phyloP scores from a whole-genome alignment of 1,140 invertebrate species.

The Solen grandis region DNA sequence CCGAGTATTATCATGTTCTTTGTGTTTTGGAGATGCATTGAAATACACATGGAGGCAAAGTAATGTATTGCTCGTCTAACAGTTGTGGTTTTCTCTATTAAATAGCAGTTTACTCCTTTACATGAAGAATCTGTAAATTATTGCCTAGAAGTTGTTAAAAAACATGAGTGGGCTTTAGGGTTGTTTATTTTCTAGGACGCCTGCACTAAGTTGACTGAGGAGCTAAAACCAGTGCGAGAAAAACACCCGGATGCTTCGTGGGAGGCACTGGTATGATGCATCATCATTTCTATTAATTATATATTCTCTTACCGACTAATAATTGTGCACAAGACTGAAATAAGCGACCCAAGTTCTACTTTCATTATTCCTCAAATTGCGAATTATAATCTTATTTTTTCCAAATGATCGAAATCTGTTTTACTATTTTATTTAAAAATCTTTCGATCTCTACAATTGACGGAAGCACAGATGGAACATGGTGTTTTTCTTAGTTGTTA shows the following conservation, averaged over 20 bases:
- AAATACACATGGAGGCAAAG: not conserved
- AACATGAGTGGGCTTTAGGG: not conserved
- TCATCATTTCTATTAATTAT: too few relatives aligned
- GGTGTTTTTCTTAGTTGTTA: too few relatives aligned
- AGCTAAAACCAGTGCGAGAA: constrained; percentile 89
- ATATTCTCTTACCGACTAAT: too few relatives aligned
- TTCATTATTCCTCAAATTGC: too few relatives aligned
- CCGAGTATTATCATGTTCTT: not conserved
- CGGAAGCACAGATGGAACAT: too few relatives aligned
- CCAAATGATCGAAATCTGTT: too few relatives aligned
- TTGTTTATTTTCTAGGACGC: constrained; percentile 85
- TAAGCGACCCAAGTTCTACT: too few relatives aligned
- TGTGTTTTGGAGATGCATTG: not conserved
- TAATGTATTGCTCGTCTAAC: not conserved
- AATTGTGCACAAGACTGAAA: too few relatives aligned
- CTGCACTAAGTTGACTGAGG: constrained; percentile 88
- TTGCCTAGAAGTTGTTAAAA: not conserved
- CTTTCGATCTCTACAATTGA: too few relatives aligned
- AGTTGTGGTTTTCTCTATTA: not conserved
- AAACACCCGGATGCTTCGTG: constrained; percentile 89
- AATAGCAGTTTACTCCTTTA: not conserved
- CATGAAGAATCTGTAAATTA: not conserved
- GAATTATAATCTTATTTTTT: too few relatives aligned
- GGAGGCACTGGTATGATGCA: constrained; percentile 90
- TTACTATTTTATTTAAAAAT: too few relatives aligned